Conservation (phyloP, 1,140 invertebrate genomes). For the Drosophila sucinea region DNA sequence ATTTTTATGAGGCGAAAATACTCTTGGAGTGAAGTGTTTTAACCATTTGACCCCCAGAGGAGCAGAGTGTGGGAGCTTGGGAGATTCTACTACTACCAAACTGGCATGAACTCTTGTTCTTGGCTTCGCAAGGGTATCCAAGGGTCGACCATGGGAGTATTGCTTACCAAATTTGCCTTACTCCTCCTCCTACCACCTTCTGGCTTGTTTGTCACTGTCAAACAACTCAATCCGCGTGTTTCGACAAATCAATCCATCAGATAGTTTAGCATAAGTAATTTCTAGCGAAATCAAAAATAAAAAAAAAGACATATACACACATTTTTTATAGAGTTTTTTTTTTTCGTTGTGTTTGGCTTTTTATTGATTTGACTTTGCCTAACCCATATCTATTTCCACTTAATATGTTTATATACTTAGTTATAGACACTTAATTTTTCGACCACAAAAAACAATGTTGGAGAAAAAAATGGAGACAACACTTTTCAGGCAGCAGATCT, state of each 20-base stretch:
- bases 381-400: constrained; percentile 31
- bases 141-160: constrained; percentile 15
- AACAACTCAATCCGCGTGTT: constrained; percentile 64
- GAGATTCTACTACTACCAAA: too few species aligned
- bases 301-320: constrained; percentile 18
- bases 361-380: constrained; percentile 51
- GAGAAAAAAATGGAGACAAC: constrained; percentile 35
- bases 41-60: too few species aligned
- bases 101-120: too few species aligned
- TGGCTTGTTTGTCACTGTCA: constrained; percentile 52
- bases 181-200: not conserved
- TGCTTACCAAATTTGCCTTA: not conserved
- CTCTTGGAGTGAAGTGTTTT: too few species aligned
- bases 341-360: constrained; percentile 20
- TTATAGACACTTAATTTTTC: constrained; percentile 62
- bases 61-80: too few species aligned
- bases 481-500: constrained; percentile 22
- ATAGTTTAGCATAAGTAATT: constrained; percentile 49
- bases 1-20: too few species aligned
- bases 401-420: constrained; percentile 40
- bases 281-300: constrained; percentile 30
- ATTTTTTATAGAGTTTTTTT: constrained; percentile 34
- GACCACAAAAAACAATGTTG: constrained; percentile 35
- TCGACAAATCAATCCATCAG: constrained; percentile 72
- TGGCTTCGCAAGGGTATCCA: not conserved